Conservation (phyloP, 2,797 vertebrate species). For the Perdix hodgsoniae region DNA sequence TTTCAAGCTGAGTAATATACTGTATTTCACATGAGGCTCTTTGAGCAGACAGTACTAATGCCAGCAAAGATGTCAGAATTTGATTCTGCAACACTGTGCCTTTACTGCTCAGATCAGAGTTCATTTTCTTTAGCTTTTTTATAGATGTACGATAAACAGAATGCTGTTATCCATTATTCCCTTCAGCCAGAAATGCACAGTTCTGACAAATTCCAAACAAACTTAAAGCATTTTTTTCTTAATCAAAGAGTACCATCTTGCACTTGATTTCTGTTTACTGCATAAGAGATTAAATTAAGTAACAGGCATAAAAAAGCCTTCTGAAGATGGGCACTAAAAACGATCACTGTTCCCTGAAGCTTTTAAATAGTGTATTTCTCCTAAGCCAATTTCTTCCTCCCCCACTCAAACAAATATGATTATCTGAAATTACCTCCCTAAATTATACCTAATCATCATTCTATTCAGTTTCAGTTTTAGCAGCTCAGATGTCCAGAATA, state of each 20-base stretch:
- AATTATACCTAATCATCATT: slow-evolving; percentile 61
- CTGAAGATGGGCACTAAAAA: slow-evolving; percentile 16
- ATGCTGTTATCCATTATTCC: neutral
- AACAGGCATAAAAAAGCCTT: slow-evolving; percentile 21
- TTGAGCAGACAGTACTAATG: neutral
- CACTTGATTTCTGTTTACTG: slow-evolving; percentile 19
- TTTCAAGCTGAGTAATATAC: neutral
- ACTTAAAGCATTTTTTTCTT: slow-evolving; percentile 1
- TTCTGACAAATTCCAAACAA: neutral
- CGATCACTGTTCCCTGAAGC: neutral
- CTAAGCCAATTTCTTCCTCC: slow-evolving; percentile 49
- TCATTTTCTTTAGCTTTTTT: neutral
- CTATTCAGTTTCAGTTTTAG: slow-evolving; percentile 63
- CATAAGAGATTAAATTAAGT: slow-evolving; percentile 51
- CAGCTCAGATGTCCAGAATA: slow-evolving; percentile 68
- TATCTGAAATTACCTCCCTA: slow-evolving; percentile 65
- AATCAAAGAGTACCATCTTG: slow-evolving; percentile 1
- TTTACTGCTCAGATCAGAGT: neutral
- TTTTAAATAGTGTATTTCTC: slow-evolving; percentile 36
- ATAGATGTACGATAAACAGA: neutral
- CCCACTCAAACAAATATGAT: slow-evolving; percentile 51
- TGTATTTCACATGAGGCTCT: neutral
- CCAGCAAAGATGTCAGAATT: neutral
- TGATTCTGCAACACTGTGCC: neutral
- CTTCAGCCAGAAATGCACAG: neutral